A percentile compares a stretch with the other conserved stretches of the same genome.
Evolutionary conservation across 2,113 vertebrate species (phyloP).

Genomic region (Sitta europaea): DNA sequence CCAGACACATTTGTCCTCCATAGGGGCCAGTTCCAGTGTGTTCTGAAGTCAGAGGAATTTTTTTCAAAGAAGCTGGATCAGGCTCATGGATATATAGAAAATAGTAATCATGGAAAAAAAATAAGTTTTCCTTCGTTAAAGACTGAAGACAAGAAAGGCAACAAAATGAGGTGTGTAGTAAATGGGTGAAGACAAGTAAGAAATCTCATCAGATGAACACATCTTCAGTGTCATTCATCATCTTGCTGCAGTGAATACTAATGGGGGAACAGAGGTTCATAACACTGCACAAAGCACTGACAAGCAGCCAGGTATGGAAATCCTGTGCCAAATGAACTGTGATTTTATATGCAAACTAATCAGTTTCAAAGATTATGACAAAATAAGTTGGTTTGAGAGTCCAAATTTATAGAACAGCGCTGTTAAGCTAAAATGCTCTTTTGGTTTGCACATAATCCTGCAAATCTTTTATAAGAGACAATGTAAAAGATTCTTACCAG

Average conservation of each 20-base stretch:
- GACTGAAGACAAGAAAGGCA: not conserved
- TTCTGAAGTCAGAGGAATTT: not conserved
- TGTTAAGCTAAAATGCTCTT: not conserved
- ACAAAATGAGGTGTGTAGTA: not conserved
- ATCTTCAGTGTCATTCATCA: not conserved
- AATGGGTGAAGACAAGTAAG: constrained; percentile 5
- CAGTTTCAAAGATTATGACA: not conserved
- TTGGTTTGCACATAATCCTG: not conserved
- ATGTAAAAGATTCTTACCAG: not conserved
- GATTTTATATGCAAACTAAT: not conserved
- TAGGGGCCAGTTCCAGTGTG: not conserved
- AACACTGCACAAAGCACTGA: not conserved
- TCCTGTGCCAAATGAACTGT: not conserved
- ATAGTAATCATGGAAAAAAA: not conserved
- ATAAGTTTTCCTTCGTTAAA: not conserved
- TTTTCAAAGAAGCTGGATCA: not conserved
- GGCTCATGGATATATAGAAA: not conserved
- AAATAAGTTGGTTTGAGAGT: not conserved
- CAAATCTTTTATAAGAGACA: not conserved
- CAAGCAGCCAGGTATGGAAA: not conserved
- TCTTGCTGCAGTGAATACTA: not conserved
- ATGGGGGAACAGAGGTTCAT: not conserved
- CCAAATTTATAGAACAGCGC: not conserved
- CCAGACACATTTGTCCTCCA: not conserved
- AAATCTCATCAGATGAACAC: constrained; percentile 13